These are phyloP conservation scores for Penelope pileata DNA, from an alignment of 2,113 vertebrate species.

Conservation along the genomic window DNA sequence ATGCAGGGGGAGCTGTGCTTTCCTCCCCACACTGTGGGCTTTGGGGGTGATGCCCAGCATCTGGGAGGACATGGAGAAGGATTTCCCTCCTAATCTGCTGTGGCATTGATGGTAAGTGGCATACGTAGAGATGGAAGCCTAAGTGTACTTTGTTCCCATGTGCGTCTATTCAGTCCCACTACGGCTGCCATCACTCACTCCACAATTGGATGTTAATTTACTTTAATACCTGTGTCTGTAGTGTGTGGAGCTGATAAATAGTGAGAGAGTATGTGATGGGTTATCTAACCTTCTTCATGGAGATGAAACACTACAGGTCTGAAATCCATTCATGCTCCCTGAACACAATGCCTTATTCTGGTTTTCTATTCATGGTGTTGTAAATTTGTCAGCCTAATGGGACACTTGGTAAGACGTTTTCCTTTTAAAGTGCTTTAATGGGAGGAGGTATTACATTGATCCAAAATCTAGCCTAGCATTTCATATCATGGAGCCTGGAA, in stretches of 20 bases:
- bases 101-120: slow-evolving; percentile 55
- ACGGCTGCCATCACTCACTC: slow-evolving; percentile 70
- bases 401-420: slow-evolving; percentile 79
- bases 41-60: not conserved
- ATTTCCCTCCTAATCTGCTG: slow-evolving; percentile 48
- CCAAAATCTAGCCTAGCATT: slow-evolving; percentile 70
- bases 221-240: slow-evolving; percentile 38
- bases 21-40: not conserved
- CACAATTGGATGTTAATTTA: slow-evolving; percentile 73
- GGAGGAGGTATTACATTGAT: slow-evolving; percentile 76
- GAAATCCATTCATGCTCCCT: slow-evolving; percentile 65
- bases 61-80: not conserved
- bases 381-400: slow-evolving; percentile 83
- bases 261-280: slow-evolving; percentile 45
- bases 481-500: slow-evolving; percentile 54
- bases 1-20: not conserved
- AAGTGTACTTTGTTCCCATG: slow-evolving; percentile 37
- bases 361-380: slow-evolving; percentile 66
- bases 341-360: slow-evolving; percentile 50
- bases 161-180: slow-evolving; percentile 43
- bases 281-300: slow-evolving; percentile 58
- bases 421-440: slow-evolving; percentile 78
- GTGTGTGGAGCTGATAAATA: slow-evolving; percentile 60
- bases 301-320: slow-evolving; percentile 60
- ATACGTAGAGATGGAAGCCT: slow-evolving; percentile 46